Evolutionary conservation across 2,797 vertebrate genomes (phyloP).

Genomic region (Centroberyx gerrardi): DNA sequence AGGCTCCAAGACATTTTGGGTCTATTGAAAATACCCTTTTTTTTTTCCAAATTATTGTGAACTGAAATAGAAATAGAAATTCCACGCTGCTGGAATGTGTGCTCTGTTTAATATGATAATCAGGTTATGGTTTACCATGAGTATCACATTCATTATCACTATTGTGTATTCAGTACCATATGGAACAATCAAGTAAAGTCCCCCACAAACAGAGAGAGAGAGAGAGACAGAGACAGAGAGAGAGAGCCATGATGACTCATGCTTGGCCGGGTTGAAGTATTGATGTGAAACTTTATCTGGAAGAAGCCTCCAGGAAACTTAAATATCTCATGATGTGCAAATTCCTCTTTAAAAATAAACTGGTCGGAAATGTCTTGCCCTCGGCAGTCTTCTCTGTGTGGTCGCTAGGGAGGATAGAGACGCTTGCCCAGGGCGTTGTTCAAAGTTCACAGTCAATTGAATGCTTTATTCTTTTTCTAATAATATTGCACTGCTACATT

Average conservation of each 20-base stretch:
- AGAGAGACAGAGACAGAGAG: slow-evolving; percentile 8
- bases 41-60: too few species aligned
- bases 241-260: not conserved
- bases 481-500: not conserved
- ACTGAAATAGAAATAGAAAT: too few species aligned
- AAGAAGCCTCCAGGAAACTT: slow-evolving; percentile 26
- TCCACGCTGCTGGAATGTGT: too few species aligned
- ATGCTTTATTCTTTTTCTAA: not conserved
- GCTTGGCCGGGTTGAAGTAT: slow-evolving; percentile 7
- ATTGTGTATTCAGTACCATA: too few species aligned
- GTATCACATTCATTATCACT: too few species aligned
- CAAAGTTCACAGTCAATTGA: not conserved
- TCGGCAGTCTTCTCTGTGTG: not conserved
- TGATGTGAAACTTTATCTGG: slow-evolving; percentile 8
- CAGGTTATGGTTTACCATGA: too few species aligned
- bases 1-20: too few species aligned
- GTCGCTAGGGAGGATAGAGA: not conserved
- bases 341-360: slow-evolving; percentile 31
- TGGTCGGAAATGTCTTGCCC: slow-evolving; percentile 15
- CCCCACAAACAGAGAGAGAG: not conserved
- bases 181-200: too few species aligned
- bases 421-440: not conserved
- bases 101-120: too few species aligned
- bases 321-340: slow-evolving; percentile 22
- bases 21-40: too few species aligned